phyloP scores from a whole-genome alignment of 2,113 vertebrate species.

The Cyprichromis sp. region DNA sequence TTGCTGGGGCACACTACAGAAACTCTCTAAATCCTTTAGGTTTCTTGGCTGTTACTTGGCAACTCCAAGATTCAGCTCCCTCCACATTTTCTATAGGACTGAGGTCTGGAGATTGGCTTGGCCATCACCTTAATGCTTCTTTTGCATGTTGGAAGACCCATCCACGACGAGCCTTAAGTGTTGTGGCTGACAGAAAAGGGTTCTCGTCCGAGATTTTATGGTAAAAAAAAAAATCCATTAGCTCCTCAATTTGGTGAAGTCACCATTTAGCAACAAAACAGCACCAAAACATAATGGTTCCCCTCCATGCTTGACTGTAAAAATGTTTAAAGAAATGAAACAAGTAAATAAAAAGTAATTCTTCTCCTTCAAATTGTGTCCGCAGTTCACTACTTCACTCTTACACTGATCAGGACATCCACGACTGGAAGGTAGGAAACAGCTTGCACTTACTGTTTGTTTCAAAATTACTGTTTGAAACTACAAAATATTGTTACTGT shows the following conservation, averaged over 20 bases:
- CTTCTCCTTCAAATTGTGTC: background rate
- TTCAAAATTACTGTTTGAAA: background rate
- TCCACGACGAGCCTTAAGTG: background rate
- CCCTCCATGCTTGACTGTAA: background rate
- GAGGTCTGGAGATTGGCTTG: background rate
- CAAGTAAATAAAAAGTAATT: background rate
- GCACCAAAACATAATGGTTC: background rate
- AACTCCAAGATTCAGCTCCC: background rate
- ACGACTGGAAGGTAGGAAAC: constrained; percentile 19
- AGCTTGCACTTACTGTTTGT: background rate
- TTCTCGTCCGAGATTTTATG: accelerated
- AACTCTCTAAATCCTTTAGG: background rate
- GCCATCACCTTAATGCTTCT: background rate
- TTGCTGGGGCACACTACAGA: background rate
- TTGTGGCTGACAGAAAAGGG: background rate
- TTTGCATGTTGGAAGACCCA: background rate
- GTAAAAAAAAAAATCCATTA: accelerated
- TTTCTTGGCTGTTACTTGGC: accelerated
- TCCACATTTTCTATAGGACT: background rate
- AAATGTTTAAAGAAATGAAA: background rate
- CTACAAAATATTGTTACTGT: accelerated
- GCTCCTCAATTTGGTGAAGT: accelerated
- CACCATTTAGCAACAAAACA: background rate
- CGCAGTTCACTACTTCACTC: background rate
- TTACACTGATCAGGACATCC: background rate